Conservation (phyloP, 2,113 vertebrate genomes). For the Erythrolamprus reginae region DNA sequence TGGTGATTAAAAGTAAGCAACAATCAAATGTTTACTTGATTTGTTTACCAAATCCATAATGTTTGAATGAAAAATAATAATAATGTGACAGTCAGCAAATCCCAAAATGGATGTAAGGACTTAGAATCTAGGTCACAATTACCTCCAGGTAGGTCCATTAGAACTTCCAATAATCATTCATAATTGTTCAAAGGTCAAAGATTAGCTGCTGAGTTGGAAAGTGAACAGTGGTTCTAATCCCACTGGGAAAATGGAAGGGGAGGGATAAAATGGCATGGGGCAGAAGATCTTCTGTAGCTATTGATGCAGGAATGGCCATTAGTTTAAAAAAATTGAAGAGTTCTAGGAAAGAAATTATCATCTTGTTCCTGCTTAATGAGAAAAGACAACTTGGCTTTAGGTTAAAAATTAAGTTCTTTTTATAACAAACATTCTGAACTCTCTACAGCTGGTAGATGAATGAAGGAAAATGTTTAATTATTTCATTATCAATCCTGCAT, state of each 20-base stretch:
- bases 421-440: background rate
- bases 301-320: background rate
- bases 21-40: background rate
- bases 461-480: background rate
- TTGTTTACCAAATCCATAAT: background rate
- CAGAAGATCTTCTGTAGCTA: background rate
- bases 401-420: background rate
- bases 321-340: background rate
- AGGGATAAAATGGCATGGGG: background rate
- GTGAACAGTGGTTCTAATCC: background rate
- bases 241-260: background rate
- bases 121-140: background rate
- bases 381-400: background rate
- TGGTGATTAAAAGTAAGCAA: background rate
- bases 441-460: background rate
- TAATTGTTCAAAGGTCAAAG: background rate
- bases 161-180: background rate
- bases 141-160: background rate
- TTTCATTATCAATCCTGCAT: background rate
- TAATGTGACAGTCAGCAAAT: background rate
- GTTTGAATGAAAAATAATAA: background rate
- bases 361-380: background rate
- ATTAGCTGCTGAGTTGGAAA: background rate
- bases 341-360: background rate
- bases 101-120: background rate